Evolutionary conservation across 2,113 vertebrate species (phyloP).

Genomic region (Pseudolaguvia tuberculata): DNA sequence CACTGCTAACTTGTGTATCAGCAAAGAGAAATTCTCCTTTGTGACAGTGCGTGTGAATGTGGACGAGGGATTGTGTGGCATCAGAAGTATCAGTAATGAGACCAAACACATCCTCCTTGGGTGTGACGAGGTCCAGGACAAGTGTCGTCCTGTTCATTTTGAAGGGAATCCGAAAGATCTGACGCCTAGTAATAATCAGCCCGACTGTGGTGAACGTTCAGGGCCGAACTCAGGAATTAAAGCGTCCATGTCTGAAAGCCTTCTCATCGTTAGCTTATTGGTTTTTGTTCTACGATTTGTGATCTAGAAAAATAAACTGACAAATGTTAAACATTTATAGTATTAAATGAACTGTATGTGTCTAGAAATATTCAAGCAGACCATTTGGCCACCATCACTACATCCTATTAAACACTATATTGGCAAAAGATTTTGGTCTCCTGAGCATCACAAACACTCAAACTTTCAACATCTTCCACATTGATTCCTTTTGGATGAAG

Average conservation of each 20-base stretch:
- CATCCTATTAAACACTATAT: too few species aligned
- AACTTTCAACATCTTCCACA: too few species aligned
- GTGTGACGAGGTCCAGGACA: conserved; percentile 59
- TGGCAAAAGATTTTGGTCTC: too few species aligned
- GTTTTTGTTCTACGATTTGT: conserved; percentile 11
- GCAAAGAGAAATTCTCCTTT: conserved; percentile 60
- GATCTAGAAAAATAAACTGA: neutral
- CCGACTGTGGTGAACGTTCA: conserved; percentile 50
- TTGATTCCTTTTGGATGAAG: too few species aligned
- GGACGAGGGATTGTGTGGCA: conserved; percentile 50
- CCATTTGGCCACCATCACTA: too few species aligned
- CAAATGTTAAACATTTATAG: neutral
- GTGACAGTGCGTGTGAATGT: conserved; percentile 61
- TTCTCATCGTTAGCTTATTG: conserved; percentile 15
- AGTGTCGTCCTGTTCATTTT: conserved; percentile 69
- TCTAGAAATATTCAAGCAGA: too few species aligned
- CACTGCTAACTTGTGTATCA: conserved; percentile 68
- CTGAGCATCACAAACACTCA: too few species aligned
- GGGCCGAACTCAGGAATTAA: conserved; percentile 23
- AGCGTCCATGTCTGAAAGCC: conserved; percentile 20
- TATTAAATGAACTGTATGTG: too few species aligned
- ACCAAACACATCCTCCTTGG: conserved; percentile 69
- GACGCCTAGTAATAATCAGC: conserved; percentile 56
- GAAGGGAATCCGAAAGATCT: conserved; percentile 56
- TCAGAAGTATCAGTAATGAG: conserved; percentile 54